Base-by-base conservation (phyloP, 1,140 invertebrate genomes). In the Hydropsyche tenuis region DNA sequence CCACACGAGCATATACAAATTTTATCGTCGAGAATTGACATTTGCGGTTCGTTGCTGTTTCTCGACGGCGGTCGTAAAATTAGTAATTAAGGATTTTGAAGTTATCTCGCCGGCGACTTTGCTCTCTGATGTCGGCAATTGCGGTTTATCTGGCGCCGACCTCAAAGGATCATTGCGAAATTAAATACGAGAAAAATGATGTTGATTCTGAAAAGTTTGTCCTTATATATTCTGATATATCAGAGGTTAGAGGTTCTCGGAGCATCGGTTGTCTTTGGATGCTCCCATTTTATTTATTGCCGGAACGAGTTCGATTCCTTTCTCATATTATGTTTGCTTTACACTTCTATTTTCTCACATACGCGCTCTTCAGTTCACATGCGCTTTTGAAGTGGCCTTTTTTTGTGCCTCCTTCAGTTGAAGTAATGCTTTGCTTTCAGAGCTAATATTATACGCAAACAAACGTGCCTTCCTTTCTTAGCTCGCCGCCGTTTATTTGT, bases 361-460 rank as follows among this genome's bases (percentile, higher is more conserved):
- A 25, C 7, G 23, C 30, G 30, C 30, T 37, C 30, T 9, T 37
- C 30, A 4, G 20, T 20, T 53, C 20, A 16, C n/a, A 20, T 53
- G 16, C 23, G 30, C 23, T 60, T 12, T 60, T 23, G 12, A 25
- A 25, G 1, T 60, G 3, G 23, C 12, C 7, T 60, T 60, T 60
- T 27, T 60, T 25, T 25, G 30, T 9, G 3, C 30, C 30, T 37
- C 30, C 30, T 37, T 37, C 30, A 37, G 30, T 37, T 23, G 56
- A 25, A 12, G 56, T 23, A 27, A 60, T 60, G 9, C 22, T 25
- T 37, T 27, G 22, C 56, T 22, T 37, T 48, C 63, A 65, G 63
- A 65, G 56, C 56, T 65, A 65, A 65, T 65, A 65, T 65, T 45
- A 23, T 65, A 65, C 63, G 30, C 23, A 65, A 65, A 65, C 30